Evolutionary conservation across 2,888 invertebrate genomes (phyloP), one percentile per base, ranked within the genome.

Genomic region (Resseliella maxima): DNA sequence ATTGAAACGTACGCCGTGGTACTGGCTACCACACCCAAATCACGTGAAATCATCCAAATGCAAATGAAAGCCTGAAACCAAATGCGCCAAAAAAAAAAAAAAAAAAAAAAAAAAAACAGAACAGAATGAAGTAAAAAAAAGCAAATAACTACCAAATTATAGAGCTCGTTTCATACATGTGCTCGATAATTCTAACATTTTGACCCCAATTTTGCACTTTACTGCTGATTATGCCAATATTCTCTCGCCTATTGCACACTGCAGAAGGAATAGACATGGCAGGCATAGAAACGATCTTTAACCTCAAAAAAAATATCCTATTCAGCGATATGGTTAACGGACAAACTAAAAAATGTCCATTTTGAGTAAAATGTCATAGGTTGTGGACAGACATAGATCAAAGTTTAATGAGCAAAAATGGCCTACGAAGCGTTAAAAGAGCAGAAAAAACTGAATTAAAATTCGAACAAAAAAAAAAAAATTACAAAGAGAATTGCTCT

Each of bases 161-260:
- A 72, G 72, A 72, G 72, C 72, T 72, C 72, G 18, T 72, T 72
- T 35, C 31, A 35, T 72, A 72, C 72, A 72, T 72, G 72, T 72
- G 72, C 72, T 72, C 72, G 31, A 72, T 31, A 72, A 72, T 72
- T 35, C 72, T 72, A 72, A 72, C 72, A 31, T 72, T 3, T 27
- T 72, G 72, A 72, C 72, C 72, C 31, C 72, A 72, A 31, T 72
- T 72, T 72, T 72, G 35, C 35, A 35, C 72, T 72, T 72, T 72
- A 31, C 31, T 59, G 59, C 59, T 59, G 59, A 59, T 59, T 59
- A 59, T 59, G 24, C 6, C 59, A 59, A 59, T 59, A 59, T 24
- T 6, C 24, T 2, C 2, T n/a, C 5, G 10, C 15, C 3, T 72
- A 31, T 15, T 1, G 3, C 72, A 10, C 72, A 72, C 24, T 72